Base-by-base conservation (phyloP, 2,113 vertebrate genomes). In the Camelus dromedarius region DNA sequence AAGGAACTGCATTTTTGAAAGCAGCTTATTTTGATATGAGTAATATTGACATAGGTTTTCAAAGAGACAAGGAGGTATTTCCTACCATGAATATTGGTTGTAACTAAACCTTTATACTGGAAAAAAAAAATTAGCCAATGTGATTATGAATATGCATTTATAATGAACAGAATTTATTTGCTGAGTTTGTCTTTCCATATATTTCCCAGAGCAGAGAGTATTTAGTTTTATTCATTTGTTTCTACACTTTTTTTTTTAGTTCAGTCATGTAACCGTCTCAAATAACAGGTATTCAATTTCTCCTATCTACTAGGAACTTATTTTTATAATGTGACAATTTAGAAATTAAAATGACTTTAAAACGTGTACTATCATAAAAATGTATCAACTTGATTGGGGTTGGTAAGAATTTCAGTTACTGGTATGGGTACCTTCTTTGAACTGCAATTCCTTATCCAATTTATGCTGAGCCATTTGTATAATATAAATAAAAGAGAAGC, bases 191-290 rank as follows among this genome's bases (percentile, higher is more conserved):
- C 32, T 81, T 93, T 66, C 30, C 48, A 38, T 77, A 91, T n/a
- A 28, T 66, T 80, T 85, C 10, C 4, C 16, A 56, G 13, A 64
- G 48, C 32, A 80, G 14, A 82, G 7, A 48, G 12, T 35, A 46
- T 70, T 94, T 72, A 77, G n/a, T 93, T 92, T 93, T 26, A 72
- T 67, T 75, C 7, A 70, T 76, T 79, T 73, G 14, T 56, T 81
- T 66, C 64, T 75, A 20, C 6, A 38, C 28, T 16, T 22, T 54
- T 69, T 42, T 70, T 42, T 52, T 58, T 13, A 84, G 46, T 91
- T 76, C n/a, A 22, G 56, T 82, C 10, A 82, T 89, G 28, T 7
- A 84, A 24, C 4, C 15, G 42, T 73, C 79, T 79, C 4, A 52
- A 95, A 77, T 48, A 82, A 70, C 1, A 89, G 6, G 1, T 32